A percentile compares a stretch with the other conserved stretches of the same genome.
Conservation (phyloP, 2,888 invertebrate genomes). For the Mythimna impura region DNA sequence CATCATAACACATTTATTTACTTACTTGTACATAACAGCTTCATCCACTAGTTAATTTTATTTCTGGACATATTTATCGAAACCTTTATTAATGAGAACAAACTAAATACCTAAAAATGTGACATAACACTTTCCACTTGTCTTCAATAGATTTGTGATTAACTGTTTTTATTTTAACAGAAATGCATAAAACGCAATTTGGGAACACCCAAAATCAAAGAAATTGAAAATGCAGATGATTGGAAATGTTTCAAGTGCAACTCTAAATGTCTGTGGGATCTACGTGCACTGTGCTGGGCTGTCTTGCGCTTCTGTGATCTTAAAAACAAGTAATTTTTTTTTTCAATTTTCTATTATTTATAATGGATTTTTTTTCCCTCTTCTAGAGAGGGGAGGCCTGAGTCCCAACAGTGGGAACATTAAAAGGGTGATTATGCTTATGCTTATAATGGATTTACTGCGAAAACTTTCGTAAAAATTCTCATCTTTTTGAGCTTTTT, state of each 20-base stretch:
- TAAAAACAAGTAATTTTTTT: constrained; percentile 87
- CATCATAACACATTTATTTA: too few relatives aligned
- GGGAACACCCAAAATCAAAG: constrained; percentile 91
- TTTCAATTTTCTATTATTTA: neutral
- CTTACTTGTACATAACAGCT: neutral
- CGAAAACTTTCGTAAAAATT: too few relatives aligned
- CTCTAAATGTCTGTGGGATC: constrained; percentile 91
- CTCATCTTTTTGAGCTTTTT: too few relatives aligned
- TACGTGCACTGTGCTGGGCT: constrained; percentile 93
- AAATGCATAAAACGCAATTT: constrained; percentile 94
- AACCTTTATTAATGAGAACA: neutral
- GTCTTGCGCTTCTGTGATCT: constrained; percentile 92
- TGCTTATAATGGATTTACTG: too few relatives aligned
- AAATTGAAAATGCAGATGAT: constrained; percentile 94
- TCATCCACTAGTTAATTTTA: neutral
- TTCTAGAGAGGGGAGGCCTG: too few relatives aligned
- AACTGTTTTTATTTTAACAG: constrained; percentile 79
- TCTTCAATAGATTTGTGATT: constrained; percentile 1
- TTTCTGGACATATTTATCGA: neutral
- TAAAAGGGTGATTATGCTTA: too few relatives aligned
- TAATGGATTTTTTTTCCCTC: too few relatives aligned
- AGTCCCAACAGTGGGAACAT: too few relatives aligned
- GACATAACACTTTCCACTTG: neutral
- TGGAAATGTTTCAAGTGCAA: constrained; percentile 95
- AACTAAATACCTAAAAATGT: neutral